phyloP scores from a whole-genome alignment of 2,113 vertebrate genomes.

The Carollia perspicillata region DNA sequence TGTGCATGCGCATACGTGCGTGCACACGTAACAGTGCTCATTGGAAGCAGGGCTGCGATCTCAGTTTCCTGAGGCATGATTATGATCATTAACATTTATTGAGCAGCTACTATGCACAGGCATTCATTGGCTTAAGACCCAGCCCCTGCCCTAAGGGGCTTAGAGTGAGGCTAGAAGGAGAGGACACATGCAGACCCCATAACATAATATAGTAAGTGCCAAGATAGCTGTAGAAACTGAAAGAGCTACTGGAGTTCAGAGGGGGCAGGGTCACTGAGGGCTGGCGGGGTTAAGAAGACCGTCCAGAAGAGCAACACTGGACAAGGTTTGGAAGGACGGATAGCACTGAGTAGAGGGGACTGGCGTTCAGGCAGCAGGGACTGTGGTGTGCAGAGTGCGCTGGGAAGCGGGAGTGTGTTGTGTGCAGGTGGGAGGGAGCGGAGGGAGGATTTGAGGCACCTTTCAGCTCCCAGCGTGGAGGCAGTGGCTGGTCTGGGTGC shows the following conservation, averaged over 20 bases:
- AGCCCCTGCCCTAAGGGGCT: not conserved
- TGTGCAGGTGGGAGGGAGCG: not conserved
- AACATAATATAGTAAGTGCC: not conserved
- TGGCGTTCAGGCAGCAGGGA: not conserved
- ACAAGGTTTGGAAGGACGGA: not conserved
- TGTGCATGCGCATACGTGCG: fast-evolving
- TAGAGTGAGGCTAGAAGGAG: not conserved
- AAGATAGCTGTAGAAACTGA: not conserved
- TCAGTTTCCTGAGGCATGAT: not conserved
- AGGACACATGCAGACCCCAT: not conserved
- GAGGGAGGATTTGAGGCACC: not conserved
- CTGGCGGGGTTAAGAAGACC: not conserved
- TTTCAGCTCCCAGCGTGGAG: not conserved
- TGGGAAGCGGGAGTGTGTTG: too few relatives aligned
- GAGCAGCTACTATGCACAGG: not conserved
- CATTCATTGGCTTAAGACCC: not conserved
- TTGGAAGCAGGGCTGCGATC: not conserved
- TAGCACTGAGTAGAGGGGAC: not conserved
- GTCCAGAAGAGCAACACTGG: not conserved
- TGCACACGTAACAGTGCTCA: fast-evolving
- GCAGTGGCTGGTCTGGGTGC: not conserved
- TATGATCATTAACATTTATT: not conserved
- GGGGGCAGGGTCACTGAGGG: not conserved
- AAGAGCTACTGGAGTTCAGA: not conserved
- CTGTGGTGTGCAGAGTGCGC: too few relatives aligned